Base-by-base conservation (phyloP, 2,888 invertebrate genomes). In the Calephelis perditalis region DNA sequence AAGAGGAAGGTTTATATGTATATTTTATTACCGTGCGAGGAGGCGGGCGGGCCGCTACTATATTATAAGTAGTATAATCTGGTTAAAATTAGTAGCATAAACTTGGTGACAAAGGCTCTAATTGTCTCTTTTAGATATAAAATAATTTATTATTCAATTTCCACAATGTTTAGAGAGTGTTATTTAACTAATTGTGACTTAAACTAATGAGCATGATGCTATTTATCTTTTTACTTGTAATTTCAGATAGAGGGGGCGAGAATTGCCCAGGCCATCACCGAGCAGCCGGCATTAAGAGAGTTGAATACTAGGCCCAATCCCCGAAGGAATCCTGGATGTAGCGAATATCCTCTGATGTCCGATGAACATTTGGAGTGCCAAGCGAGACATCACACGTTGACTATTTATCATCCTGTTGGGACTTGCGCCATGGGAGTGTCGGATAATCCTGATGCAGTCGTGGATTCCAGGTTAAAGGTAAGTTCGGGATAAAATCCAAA, bases 371-470 rank as follows among this genome's bases (percentile, higher is more conserved):
- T 96, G 91, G 94, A 93, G 62, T 97, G 97, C 69, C 92, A 94
- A 71, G 94, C 94, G 0, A 86, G 94, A 58, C 94, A 94, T 70
- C 95, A 95, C 77, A 93, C 95, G 0, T 86, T 95, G 73, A 96
- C 96, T 0, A 95, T 96, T 67, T 96, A 96, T 77, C 96, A 96
- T 78, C 96, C 96, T 0, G 94, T 94, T 0, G 95, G 96, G 8
- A 96, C 96, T 0, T 94, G 95, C 65, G 95, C 96, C 75, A 96
- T 96, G 96, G 96, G 95, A 0, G 94, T 94, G 0, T 63, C 70
- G 1, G 74, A 79, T 0, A 75, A 85, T 36, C 84, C 84, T 0
- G 76, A 82, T 56, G 93, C 94, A 0, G 96, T 96, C 0, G 95
- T 96, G 0, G 94, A 96, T 79, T 83, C 94, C 0, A 89, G 94